Percentiles rank a stretch among this genome's conserved stretches.
Evolutionary conservation across 2,113 vertebrate genomes (phyloP).

Genomic region (Gracilinanus agilis): DNA sequence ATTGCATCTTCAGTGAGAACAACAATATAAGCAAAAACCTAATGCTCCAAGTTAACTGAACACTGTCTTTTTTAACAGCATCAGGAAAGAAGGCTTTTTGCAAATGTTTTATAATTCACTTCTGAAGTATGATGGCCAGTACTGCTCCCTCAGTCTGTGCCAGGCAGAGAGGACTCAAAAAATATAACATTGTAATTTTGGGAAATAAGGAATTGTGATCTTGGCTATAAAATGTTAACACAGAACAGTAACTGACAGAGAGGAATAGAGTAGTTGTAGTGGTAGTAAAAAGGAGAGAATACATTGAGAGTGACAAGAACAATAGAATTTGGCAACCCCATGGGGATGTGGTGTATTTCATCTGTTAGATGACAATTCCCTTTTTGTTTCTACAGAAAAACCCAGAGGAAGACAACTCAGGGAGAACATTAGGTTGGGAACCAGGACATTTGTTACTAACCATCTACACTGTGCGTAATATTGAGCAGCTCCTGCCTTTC

Average conservation of each 20-base stretch:
- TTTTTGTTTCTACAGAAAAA: slow-evolving; percentile 90
- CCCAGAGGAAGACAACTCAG: slow-evolving; percentile 94
- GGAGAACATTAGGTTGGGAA: slow-evolving; percentile 92
- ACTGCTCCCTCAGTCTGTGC: no score
- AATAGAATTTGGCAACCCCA: background rate
- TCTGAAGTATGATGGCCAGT: no score
- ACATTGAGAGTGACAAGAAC: background rate
- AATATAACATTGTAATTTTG: background rate
- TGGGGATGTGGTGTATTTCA: background rate
- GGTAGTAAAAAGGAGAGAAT: background rate
- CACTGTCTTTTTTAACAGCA: background rate
- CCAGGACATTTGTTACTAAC: slow-evolving; percentile 95
- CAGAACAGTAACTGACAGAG: background rate
- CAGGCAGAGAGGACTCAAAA: no score
- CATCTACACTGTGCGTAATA: slow-evolving; percentile 93
- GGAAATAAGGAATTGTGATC: background rate
- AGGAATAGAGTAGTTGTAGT: no score
- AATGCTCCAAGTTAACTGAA: background rate
- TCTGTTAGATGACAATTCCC: background rate
- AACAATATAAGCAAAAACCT: background rate
- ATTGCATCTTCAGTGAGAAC: background rate
- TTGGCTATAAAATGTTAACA: background rate
- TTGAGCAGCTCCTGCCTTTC: slow-evolving; percentile 98
- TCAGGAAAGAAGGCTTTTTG: background rate
- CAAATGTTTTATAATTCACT: background rate